Evolutionary conservation across 1,140 invertebrate species (phyloP).

Genomic region (Triops longicaudatus): DNA sequence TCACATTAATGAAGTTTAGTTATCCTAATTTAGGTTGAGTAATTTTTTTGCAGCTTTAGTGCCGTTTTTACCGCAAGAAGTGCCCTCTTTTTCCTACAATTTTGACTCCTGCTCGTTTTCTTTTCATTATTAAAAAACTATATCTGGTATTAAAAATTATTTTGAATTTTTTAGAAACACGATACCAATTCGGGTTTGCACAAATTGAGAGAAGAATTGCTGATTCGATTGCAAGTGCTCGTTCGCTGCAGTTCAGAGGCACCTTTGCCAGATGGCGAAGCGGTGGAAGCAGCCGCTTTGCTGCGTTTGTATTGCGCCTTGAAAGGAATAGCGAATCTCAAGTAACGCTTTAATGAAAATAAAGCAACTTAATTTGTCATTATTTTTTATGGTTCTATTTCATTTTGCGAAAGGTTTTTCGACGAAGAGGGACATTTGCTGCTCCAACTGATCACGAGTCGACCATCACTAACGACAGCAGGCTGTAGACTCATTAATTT

Average conservation of each 20-base stretch:
- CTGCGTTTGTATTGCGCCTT: slow-evolving; percentile 83
- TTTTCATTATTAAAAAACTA: slow-evolving; percentile 21
- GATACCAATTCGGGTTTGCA: slow-evolving; percentile 63
- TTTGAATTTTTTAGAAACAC: slow-evolving; percentile 47
- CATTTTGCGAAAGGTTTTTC: slow-evolving; percentile 50
- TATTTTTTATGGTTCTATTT: background rate
- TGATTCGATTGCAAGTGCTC: slow-evolving; percentile 50
- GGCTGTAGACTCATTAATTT: slow-evolving; percentile 88
- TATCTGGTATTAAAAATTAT: background rate
- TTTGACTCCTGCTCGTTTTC: no score
- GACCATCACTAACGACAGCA: slow-evolving; percentile 77
- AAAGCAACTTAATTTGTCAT: no score
- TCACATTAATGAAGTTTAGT: no score
- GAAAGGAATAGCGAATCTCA: slow-evolving; percentile 81
- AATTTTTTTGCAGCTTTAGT: no score
- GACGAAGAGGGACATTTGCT: slow-evolving; percentile 84
- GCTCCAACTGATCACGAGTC: slow-evolving; percentile 75
- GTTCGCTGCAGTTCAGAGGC: slow-evolving; percentile 44
- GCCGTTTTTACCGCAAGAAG: no score
- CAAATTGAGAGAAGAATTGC: slow-evolving; percentile 65
- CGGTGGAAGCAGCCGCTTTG: slow-evolving; percentile 70
- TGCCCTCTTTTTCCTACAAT: no score
- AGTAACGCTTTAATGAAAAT: no score
- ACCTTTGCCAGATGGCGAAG: slow-evolving; percentile 53
- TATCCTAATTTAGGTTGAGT: no score